phyloP scores from a whole-genome alignment of 2,113 vertebrate species.

The Enhydra lutris region DNA sequence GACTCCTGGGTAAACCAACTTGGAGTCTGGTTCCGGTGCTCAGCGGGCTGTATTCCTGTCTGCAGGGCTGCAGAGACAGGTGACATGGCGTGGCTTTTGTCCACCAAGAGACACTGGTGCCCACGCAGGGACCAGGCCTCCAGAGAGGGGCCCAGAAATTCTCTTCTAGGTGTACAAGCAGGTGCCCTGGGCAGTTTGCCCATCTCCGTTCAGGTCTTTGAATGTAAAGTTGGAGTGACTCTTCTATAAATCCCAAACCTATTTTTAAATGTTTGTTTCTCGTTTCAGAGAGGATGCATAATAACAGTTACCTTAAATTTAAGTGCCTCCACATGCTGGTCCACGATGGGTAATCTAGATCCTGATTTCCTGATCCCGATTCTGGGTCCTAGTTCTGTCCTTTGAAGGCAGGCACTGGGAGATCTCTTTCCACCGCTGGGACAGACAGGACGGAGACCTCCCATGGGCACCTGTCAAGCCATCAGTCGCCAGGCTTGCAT shows the following conservation, averaged over 20 bases:
- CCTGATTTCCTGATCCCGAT: not conserved
- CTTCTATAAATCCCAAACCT: not conserved
- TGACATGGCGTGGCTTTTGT: not conserved
- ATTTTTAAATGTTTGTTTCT: not conserved
- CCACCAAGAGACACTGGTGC: accelerated
- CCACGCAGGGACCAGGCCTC: not conserved
- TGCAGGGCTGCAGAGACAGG: not conserved
- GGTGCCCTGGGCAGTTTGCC: not conserved
- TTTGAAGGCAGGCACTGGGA: no score
- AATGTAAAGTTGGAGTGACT: not conserved
- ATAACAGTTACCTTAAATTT: not conserved
- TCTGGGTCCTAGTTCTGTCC: not conserved
- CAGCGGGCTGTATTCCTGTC: accelerated
- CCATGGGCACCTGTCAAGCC: accelerated
- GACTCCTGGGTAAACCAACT: accelerated
- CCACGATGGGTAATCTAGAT: not conserved
- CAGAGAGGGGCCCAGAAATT: not conserved
- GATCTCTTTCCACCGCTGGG: not conserved
- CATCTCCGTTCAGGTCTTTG: not conserved
- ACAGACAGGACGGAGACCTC: not conserved
- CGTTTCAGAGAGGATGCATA: not conserved
- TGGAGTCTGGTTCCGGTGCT: not conserved
- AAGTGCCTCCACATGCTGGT: accelerated
- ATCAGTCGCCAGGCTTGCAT: accelerated
- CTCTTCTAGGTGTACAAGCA: accelerated